Base-by-base conservation (phyloP, 1,140 invertebrate genomes). In the Dinothrombium tinctorium region DNA sequence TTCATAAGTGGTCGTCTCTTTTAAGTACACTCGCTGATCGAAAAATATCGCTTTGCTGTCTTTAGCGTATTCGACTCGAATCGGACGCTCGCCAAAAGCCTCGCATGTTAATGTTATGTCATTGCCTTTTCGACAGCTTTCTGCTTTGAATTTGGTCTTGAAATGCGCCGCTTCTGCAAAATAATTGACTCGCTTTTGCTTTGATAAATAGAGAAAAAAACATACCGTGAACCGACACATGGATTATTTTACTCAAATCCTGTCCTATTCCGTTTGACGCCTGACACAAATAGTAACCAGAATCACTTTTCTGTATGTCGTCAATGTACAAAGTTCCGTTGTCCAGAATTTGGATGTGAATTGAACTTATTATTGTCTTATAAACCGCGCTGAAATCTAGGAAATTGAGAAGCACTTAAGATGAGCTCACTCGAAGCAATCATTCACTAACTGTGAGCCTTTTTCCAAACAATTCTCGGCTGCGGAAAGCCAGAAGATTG, bases 221-320 rank as follows among this genome's bases (percentile, higher is more conserved):
- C 42, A 51, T 51, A 61, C 59, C 53, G 22, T 57, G 52, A 7
- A 63, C 56, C 0, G 47, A 52, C 0, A 63, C 51, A 21, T 49
- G 49, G 2, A 62, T 49, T 7, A 60, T 54, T 49, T 60, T 60
- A 43, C 59, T 62, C 24, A 62, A 50, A 7, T 53, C 56, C 5
- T 53, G 49, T 8, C 56, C 59, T 8, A 63, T 53, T 4, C 52
- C 50, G 42, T 63, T 63, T 22, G 54, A 52, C 0, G 59, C 54
- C 22, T 58, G 56, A 47, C 61, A 63, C 14, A 62, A 45, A 42
- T 61, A 63, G 41, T 56, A 51, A 1, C 60, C 59, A 37, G 55
- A 50, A 42, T 63, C 60, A 5, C 41, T 37, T 44, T 56, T 55
- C 15, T 39, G 20, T 4, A 54, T 56, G 23, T 47, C 43, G 3